Evolutionary conservation across 2,888 invertebrate species (phyloP), one percentile per base, ranked within the genome.

Genomic region (Biston stratarius): DNA sequence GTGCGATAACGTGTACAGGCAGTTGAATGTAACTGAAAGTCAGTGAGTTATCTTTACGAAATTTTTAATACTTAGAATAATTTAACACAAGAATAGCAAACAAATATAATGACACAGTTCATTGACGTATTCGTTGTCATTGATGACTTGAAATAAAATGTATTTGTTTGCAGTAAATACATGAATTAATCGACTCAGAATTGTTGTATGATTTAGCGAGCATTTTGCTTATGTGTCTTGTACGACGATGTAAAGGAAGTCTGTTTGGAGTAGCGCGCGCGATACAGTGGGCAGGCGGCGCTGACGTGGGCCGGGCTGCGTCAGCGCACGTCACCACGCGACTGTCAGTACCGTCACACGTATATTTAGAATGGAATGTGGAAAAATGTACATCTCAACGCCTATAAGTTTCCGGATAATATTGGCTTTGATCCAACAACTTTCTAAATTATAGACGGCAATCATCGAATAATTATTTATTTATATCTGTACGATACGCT

Each of bases 301-400:
- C 85, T 89, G 89, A 87, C 87, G 89, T 86, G 87, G 87, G 88
- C 83, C 73, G 83, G 73, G 81, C 84, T 70, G 85, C 86, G 86
- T 88, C 86, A 84, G 81, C 83, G 74, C 83, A 83, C 92, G 91
- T 92, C 92, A 92, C 82, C 77, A 65, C 70, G 69, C 79, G 74
- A 75, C 73, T n/a, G 65, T 74, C 77, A 79, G 75, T 59, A 75
- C 84, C 88, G 86, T 91, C 91, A 90, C 85, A 76, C 71, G 82
- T 91, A 92, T 89, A 91, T 92, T 90, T 93, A 92, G 92, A 88
- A 79, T 67, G 86, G 89, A 90, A 89, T 90, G 85, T 86, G 76
- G 78, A 84, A 88, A 89, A 87, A 87, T 85, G 77, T 79, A 80
- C 80, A 83, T 80, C 81, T 79, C 77, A 78, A 81, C 82, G 78